Conservation (phyloP, 2,888 invertebrate species). For the Ernsta delagoae region DNA sequence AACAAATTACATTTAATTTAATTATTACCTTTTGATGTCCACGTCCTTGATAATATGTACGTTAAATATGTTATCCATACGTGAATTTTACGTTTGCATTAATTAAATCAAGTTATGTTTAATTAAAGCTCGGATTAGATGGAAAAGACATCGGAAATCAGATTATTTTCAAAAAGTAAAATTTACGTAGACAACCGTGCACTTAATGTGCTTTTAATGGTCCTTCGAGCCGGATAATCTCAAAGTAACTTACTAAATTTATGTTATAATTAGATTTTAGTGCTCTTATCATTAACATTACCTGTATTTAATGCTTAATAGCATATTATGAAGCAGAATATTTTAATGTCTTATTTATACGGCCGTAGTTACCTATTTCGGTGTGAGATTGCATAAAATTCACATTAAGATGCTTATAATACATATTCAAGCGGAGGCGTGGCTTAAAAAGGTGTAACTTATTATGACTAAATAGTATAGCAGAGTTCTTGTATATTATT, state of each 20-base stretch:
- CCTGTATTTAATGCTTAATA: constrained; percentile 26
- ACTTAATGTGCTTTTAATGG: constrained; percentile 12
- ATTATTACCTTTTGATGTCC: no score
- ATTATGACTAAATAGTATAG: constrained; percentile 52
- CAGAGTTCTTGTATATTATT: constrained; percentile 44
- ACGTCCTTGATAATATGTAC: no score
- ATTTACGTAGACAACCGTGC: background rate
- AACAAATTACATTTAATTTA: no score
- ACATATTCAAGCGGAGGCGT: constrained; percentile 44
- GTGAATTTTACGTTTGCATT: no score
- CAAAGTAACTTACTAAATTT: constrained; percentile 19
- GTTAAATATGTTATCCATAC: no score
- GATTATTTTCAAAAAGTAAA: background rate
- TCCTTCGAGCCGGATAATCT: constrained; percentile 28
- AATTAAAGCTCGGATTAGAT: background rate
- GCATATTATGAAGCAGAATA: constrained; percentile 24
- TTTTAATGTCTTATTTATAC: constrained; percentile 38
- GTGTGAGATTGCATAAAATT: constrained; percentile 39
- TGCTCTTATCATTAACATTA: constrained; percentile 31
- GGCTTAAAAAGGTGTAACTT: constrained; percentile 51
- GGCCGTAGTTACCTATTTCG: constrained; percentile 25
- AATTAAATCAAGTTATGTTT: background rate
- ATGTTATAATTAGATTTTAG: constrained; percentile 31
- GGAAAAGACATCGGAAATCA: background rate
- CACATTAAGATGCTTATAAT: constrained; percentile 42